phyloP scores from a whole-genome alignment of 1,140 invertebrate genomes.

The Caenorhabditis remanei region DNA sequence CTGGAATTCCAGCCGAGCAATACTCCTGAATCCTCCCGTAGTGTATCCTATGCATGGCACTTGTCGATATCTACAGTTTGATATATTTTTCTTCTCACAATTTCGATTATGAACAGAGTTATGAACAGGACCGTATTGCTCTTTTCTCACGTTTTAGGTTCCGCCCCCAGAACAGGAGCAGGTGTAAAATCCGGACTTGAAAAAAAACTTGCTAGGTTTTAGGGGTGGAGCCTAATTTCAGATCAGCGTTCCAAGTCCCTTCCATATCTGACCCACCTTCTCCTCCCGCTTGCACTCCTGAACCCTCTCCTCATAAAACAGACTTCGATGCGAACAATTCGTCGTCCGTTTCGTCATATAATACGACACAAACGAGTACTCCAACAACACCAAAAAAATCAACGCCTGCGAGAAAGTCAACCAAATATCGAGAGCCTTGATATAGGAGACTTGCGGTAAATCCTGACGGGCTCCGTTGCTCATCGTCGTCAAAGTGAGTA shows the following conservation, averaged over 20 bases:
- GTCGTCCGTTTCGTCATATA: conserved; percentile 71
- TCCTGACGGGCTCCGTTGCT: conserved; percentile 77
- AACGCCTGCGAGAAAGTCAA: conserved; percentile 74
- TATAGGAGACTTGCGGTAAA: conserved; percentile 74
- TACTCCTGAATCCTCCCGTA: too few relatives aligned
- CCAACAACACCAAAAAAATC: conserved; percentile 75
- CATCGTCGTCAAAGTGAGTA: conserved; percentile 77
- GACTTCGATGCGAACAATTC: conserved; percentile 54
- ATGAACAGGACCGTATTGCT: too few relatives aligned
- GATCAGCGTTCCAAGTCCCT: not conserved
- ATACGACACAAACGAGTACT: conserved; percentile 76
- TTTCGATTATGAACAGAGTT: too few relatives aligned
- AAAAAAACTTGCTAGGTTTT: too few relatives aligned
- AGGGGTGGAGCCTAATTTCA: too few relatives aligned
- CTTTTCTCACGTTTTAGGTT: too few relatives aligned
- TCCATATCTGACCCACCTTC: not conserved
- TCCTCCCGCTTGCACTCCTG: conserved; percentile 45
- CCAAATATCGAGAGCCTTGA: conserved; percentile 77
- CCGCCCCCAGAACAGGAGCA: too few relatives aligned
- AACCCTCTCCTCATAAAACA: conserved; percentile 15
- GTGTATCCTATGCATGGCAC: too few relatives aligned
- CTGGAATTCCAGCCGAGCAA: too few relatives aligned
- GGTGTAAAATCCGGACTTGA: too few relatives aligned
- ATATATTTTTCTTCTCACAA: too few relatives aligned
- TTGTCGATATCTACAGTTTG: too few relatives aligned